Percentiles rank a stretch among this genome's conserved stretches.
Evolutionary conservation across 2,888 invertebrate genomes (phyloP).

Genomic region (Synanthedon vespiformis): DNA sequence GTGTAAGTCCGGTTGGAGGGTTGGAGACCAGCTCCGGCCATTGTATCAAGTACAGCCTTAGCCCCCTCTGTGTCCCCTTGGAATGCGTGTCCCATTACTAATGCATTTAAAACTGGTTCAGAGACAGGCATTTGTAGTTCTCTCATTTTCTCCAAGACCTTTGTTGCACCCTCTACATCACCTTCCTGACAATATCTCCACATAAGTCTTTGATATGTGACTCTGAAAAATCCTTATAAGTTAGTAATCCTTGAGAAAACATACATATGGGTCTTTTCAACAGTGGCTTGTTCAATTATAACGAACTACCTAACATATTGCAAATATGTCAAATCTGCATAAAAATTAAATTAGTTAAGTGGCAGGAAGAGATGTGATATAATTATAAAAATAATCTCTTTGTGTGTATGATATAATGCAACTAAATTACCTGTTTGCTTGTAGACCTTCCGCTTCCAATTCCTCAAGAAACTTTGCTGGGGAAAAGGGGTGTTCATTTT

Average conservation of each 20-base stretch:
- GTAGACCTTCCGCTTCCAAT: constrained; percentile 80
- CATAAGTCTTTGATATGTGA: constrained; percentile 88
- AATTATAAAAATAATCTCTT: too few species aligned
- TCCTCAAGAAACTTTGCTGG: constrained; percentile 82
- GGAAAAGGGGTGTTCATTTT: constrained; percentile 87
- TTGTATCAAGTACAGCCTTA: constrained; percentile 80
- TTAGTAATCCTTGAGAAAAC: too few species aligned
- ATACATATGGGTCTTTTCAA: too few species aligned
- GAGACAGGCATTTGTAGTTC: constrained; percentile 82
- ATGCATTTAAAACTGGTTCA: constrained; percentile 84
- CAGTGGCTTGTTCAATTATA: too few species aligned
- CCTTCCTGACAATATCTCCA: constrained; percentile 85
- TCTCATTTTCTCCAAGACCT: constrained; percentile 87
- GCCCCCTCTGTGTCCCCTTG: constrained; percentile 86
- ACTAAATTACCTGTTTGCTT: constrained; percentile 76
- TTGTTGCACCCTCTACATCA: constrained; percentile 87
- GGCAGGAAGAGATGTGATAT: too few species aligned
- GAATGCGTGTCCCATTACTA: constrained; percentile 87
- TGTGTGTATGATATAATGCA: too few species aligned
- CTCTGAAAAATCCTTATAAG: constrained; percentile 33
- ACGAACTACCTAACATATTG: too few species aligned
- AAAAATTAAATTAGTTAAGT: too few species aligned
- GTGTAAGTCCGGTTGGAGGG: constrained; percentile 84
- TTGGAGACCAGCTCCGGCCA: constrained; percentile 82
- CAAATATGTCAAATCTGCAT: too few species aligned